A percentile compares a stretch with the other conserved stretches of the same genome.
phyloP scores from a whole-genome alignment of 23 tunicate species.

The Trididemnum clinides region DNA sequence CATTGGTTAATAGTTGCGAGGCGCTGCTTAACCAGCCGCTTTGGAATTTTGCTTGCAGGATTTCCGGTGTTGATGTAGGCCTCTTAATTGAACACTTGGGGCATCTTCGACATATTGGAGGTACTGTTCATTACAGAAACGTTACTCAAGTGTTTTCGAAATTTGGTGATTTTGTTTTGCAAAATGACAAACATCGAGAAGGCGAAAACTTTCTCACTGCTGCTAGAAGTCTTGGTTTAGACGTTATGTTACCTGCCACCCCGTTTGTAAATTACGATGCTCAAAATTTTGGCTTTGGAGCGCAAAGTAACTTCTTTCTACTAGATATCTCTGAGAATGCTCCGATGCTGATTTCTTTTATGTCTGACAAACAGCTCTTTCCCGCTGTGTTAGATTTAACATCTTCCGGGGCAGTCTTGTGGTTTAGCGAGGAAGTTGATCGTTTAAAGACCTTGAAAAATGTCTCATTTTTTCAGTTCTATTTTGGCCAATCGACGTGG shows the following conservation, averaged over 20 bases:
- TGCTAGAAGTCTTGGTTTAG: constrained; percentile 8
- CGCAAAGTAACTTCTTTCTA: constrained; percentile 12
- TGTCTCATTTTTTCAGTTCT: constrained; percentile 35
- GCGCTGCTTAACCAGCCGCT: constrained; percentile 50
- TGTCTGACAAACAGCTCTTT: background rate
- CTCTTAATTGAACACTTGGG: background rate
- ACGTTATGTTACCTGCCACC: constrained; percentile 46
- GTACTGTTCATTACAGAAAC: constrained; percentile 34
- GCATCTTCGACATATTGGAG: constrained; percentile 30
- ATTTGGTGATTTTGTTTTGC: constrained; percentile 55
- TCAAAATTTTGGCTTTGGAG: constrained; percentile 32
- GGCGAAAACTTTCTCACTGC: background rate
- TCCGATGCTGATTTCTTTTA: constrained; percentile 38
- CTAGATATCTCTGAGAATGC: background rate
- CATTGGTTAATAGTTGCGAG: background rate
- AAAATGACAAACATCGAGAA: background rate
- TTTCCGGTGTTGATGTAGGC: background rate
- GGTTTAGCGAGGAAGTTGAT: constrained; percentile 26
- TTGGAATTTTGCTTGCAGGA: constrained; percentile 46
- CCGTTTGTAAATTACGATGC: constrained; percentile 72
- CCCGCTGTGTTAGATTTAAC: constrained; percentile 69
- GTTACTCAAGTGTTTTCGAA: constrained; percentile 13
- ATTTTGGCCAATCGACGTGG: constrained; percentile 71
- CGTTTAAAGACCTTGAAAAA: background rate
- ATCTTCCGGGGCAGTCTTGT: constrained; percentile 15